Percentiles rank a stretch among this genome's conserved stretches.
Conservation (phyloP, 2,797 vertebrate species). For the Spinus olivaceus region DNA sequence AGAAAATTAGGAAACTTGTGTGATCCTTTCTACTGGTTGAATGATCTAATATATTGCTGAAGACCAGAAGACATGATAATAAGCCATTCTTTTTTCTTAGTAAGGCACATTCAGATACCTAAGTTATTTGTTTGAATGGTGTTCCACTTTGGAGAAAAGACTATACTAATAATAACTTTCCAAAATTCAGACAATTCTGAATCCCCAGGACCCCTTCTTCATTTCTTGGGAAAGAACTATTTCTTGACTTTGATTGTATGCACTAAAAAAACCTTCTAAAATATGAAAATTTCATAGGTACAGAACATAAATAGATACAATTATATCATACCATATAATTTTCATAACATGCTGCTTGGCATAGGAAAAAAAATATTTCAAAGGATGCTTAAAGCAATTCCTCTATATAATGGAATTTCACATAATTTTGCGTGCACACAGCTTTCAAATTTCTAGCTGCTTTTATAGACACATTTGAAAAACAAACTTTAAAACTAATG, state of each 20-base stretch:
- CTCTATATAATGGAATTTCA: background rate
- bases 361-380: background rate
- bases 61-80: background rate
- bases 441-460: background rate
- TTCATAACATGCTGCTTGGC: background rate
- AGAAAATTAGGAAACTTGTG: background rate
- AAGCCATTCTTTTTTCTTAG: background rate
- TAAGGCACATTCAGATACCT: background rate
- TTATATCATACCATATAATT: background rate
- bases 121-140: background rate
- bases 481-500: background rate
- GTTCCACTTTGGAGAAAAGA: background rate
- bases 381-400: background rate
- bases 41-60: background rate
- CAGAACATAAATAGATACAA: background rate
- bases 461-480: background rate
- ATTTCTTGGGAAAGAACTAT: background rate
- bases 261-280: background rate
- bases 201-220: accelerated
- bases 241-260: background rate
- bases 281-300: background rate
- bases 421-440: background rate
- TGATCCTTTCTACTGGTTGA: background rate
- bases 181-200: background rate
- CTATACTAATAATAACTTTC: background rate